A percentile compares a stretch with the other conserved stretches of the same genome.
Conservation (phyloP, 37 sponge, comb jelly and placozoan genomes). For the Haliclona indistincta region DNA sequence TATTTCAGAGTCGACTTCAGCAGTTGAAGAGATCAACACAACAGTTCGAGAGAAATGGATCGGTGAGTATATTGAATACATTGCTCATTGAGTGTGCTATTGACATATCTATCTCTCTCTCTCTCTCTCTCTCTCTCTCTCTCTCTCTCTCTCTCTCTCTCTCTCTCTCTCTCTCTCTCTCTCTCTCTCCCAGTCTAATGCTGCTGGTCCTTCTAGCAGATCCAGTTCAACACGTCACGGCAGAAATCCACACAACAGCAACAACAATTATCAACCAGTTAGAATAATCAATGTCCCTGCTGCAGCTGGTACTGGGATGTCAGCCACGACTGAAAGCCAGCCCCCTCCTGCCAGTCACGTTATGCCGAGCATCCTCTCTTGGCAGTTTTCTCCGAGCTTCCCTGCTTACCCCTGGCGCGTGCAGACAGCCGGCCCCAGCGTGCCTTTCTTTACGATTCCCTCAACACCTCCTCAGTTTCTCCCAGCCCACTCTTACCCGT, state of each 20-base stretch:
- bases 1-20: background rate
- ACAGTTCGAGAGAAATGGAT: background rate
- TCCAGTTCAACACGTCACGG: background rate
- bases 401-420: constrained; percentile 56
- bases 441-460: constrained; percentile 78
- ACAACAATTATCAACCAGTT: no score
- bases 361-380: constrained; percentile 48
- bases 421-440: constrained; percentile 29
- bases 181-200: background rate
- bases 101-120: background rate
- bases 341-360: constrained; percentile 5
- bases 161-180: constrained; percentile 4
- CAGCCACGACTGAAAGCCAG: background rate
- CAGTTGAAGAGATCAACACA: constrained; percentile 9
- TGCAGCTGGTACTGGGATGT: background rate
- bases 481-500: constrained; percentile 71
- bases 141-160: constrained; percentile 10
- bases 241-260: no score
- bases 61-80: background rate
- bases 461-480: constrained; percentile 69
- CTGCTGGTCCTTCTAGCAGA: background rate
- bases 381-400: constrained; percentile 66
- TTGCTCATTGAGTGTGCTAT: background rate
- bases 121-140: constrained; percentile 4
- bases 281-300: constrained; percentile 8